phyloP scores from a whole-genome alignment of 2,888 invertebrate species.

The Amblyteles armatorius region DNA sequence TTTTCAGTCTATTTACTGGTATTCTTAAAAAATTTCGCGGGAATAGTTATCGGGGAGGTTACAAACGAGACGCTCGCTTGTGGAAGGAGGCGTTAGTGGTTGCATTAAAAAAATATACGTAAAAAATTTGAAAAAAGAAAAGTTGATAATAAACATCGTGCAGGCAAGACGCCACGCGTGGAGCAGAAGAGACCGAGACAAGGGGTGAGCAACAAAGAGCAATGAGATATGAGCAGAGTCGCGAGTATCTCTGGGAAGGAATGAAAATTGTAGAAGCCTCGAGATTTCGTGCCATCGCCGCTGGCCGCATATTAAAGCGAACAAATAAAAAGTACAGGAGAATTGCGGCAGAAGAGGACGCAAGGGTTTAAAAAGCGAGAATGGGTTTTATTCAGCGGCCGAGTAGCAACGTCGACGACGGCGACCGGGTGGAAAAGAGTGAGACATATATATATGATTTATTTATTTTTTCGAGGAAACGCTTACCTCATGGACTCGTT shows the following conservation, averaged over 20 bases:
- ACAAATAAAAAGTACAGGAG: slow-evolving; percentile 8
- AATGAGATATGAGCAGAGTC: neutral
- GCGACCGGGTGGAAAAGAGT: slow-evolving; percentile 38
- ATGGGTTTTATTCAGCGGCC: slow-evolving; percentile 30
- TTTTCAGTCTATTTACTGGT: neutral
- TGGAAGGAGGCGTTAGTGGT: slow-evolving; percentile 23
- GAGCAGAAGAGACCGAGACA: neutral
- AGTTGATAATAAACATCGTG: slow-evolving; percentile 63
- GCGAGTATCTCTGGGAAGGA: neutral
- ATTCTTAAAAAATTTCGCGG: slow-evolving; percentile 45
- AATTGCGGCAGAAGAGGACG: slow-evolving; percentile 38
- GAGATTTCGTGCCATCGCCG: neutral
- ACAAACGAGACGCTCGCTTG: neutral
- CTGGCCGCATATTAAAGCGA: neutral
- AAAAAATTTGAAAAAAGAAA: slow-evolving; percentile 44
- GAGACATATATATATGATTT: slow-evolving; percentile 21
- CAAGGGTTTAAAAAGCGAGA: slow-evolving; percentile 39
- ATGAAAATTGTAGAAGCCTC: slow-evolving; percentile 15
- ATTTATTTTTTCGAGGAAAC: neutral
- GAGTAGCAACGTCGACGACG: slow-evolving; percentile 19
- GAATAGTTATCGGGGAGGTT: slow-evolving; percentile 32
- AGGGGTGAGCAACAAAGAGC: neutral
- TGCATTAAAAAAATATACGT: slow-evolving; percentile 48
- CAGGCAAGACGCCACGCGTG: slow-evolving; percentile 61
- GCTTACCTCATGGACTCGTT: neutral